Conservation (phyloP, 2,797 vertebrate species). For the Sitta carolinensis region DNA sequence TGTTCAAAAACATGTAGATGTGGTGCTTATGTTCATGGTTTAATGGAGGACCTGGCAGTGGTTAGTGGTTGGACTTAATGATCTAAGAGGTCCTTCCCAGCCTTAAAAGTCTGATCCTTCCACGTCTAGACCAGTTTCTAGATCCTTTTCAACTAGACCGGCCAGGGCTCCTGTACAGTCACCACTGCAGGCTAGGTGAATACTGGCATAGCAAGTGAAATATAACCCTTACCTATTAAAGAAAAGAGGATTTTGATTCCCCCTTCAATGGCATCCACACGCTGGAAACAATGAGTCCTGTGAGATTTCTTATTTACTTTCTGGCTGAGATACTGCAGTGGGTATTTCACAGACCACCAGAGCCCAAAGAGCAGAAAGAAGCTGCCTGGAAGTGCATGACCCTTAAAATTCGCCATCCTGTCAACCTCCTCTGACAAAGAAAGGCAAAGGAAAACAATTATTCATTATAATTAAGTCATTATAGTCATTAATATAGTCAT, state of each 20-base stretch:
- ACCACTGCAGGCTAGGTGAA: neutral
- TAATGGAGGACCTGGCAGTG: neutral
- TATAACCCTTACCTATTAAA: slow-evolving; percentile 78
- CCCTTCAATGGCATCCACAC: slow-evolving; percentile 85
- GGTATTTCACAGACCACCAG: slow-evolving; percentile 87
- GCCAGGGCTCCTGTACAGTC: neutral
- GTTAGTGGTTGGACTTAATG: neutral
- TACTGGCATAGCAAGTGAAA: neutral
- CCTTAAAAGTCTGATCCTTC: neutral
- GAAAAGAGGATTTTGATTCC: slow-evolving; percentile 78
- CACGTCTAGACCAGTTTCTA: rapidly evolving
- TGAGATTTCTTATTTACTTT: slow-evolving; percentile 61
- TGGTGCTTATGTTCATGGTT: neutral
- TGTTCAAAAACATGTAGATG: neutral
- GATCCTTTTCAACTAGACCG: no score
- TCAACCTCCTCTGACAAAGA: neutral
- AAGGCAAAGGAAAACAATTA: neutral
- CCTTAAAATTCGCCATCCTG: slow-evolving; percentile 94
- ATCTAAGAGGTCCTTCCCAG: neutral
- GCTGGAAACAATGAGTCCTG: slow-evolving; percentile 66
- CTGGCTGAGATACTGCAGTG: slow-evolving; percentile 77
- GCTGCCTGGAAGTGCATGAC: slow-evolving; percentile 91
- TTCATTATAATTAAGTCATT: no score
- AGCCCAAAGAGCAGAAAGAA: slow-evolving; percentile 91
- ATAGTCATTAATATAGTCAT: neutral